Percentiles rank a stretch among this genome's conserved stretches.
Evolutionary conservation across 2,113 vertebrate genomes (phyloP).

Genomic region (Sinocyclocheilus anophthalmus): DNA sequence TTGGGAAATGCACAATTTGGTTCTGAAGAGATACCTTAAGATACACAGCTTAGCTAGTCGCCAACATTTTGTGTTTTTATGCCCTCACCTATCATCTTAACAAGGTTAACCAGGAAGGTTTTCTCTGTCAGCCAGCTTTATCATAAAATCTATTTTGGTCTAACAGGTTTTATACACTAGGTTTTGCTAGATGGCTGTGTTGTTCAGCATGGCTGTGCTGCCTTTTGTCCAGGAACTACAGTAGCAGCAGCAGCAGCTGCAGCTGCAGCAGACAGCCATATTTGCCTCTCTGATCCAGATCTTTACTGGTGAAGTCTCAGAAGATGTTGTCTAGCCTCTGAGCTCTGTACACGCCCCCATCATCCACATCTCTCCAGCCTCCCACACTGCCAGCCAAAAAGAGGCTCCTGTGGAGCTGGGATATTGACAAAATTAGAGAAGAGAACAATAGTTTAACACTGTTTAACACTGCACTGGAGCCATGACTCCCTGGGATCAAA

Average conservation of each 20-base stretch:
- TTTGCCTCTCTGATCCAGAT: neutral
- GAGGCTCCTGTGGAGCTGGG: slow-evolving; percentile 51
- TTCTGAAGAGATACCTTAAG: neutral
- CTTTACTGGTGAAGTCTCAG: slow-evolving; percentile 27
- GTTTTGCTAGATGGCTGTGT: neutral
- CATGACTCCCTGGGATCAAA: slow-evolving; percentile 61
- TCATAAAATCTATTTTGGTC: neutral
- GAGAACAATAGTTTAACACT: slow-evolving; percentile 60
- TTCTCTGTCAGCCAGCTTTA: neutral
- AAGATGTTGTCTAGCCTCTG: slow-evolving; percentile 25
- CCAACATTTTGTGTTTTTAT: too few species aligned
- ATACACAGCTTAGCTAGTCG: too few species aligned
- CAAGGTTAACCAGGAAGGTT: neutral
- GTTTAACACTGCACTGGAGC: slow-evolving; percentile 59
- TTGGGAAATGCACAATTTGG: neutral
- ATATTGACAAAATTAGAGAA: slow-evolving; percentile 53
- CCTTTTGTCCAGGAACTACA: neutral
- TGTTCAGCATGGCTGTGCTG: neutral
- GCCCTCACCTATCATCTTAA: neutral
- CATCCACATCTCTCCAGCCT: slow-evolving; percentile 43
- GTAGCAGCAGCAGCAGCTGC: neutral
- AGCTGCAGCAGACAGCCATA: neutral
- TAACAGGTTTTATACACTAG: neutral
- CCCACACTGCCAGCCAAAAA: slow-evolving; percentile 35
- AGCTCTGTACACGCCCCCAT: slow-evolving; percentile 8